Evolutionary conservation across 2,113 vertebrate genomes (phyloP).

Genomic region (Colinus virginianus): DNA sequence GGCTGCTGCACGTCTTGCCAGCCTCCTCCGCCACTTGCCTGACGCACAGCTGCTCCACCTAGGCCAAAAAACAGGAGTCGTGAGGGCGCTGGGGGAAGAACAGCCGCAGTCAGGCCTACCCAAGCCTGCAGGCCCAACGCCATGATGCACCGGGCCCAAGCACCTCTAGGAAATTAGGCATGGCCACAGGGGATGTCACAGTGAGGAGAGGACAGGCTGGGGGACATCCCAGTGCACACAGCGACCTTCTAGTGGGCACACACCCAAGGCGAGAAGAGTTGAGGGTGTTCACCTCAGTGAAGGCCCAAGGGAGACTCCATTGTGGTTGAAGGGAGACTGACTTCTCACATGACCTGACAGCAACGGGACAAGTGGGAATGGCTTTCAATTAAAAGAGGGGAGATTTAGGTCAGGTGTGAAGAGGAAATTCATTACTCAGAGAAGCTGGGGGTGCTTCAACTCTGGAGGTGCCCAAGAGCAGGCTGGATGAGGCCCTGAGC

Average conservation of each 20-base stretch:
- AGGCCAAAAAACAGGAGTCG: accelerated
- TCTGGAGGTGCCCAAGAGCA: no score
- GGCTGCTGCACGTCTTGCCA: slow-evolving; percentile 56
- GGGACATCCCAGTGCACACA: accelerated
- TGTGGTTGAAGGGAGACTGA: no score
- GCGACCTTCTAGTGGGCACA: no score
- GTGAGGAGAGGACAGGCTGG: neutral
- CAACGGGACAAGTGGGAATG: no score
- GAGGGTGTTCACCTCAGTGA: no score
- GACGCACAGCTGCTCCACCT: slow-evolving; percentile 80
- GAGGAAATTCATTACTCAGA: no score
- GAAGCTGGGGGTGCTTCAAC: no score
- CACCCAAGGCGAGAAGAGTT: neutral
- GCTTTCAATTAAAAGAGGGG: no score
- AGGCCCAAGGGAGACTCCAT: no score
- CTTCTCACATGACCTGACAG: no score
- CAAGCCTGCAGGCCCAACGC: neutral
- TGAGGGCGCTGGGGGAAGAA: neutral
- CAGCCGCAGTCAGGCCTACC: neutral
- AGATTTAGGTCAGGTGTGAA: no score
- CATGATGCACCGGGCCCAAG: neutral
- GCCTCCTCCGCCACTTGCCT: slow-evolving; percentile 78
- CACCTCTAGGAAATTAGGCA: neutral
- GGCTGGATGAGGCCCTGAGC: no score
- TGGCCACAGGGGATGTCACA: neutral